A percentile compares a stretch with the other conserved stretches of the same genome.
Conservation (phyloP, 2,113 vertebrate genomes). For the Arizona elegans region DNA sequence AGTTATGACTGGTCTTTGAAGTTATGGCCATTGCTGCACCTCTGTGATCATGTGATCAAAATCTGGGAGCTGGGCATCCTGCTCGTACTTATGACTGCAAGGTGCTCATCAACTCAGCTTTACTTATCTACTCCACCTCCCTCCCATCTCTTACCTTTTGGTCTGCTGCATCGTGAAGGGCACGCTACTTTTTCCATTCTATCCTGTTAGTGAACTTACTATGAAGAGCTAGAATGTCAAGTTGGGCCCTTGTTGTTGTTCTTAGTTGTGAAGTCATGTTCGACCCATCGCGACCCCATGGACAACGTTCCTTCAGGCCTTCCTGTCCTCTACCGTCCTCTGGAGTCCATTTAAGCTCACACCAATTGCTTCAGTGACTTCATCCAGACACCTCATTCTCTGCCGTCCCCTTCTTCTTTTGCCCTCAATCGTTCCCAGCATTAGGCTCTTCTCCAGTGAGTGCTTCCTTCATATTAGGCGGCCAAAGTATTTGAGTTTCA, state of each 20-base stretch:
- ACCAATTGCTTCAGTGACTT: no score
- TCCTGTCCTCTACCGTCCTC: no score
- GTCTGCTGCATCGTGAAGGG: background rate
- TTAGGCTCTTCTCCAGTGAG: no score
- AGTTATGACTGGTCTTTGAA: background rate
- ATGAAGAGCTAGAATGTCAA: background rate
- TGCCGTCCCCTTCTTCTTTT: no score
- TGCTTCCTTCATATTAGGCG: no score
- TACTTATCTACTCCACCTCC: background rate
- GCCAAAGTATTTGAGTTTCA: no score
- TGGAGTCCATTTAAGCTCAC: no score
- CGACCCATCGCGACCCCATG: no score
- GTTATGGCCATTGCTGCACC: background rate
- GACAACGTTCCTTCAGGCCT: no score
- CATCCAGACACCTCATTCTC: no score
- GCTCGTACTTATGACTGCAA: background rate
- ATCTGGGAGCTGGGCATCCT: background rate
- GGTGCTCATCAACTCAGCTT: background rate
- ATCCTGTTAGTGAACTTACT: background rate
- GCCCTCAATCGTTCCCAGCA: no score
- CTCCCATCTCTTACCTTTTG: background rate
- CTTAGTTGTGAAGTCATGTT: no score
- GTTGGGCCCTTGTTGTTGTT: background rate
- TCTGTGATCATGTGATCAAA: background rate
- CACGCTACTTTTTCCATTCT: background rate